Conservation (phyloP, 2,888 invertebrate genomes). For the Phengaris arion region DNA sequence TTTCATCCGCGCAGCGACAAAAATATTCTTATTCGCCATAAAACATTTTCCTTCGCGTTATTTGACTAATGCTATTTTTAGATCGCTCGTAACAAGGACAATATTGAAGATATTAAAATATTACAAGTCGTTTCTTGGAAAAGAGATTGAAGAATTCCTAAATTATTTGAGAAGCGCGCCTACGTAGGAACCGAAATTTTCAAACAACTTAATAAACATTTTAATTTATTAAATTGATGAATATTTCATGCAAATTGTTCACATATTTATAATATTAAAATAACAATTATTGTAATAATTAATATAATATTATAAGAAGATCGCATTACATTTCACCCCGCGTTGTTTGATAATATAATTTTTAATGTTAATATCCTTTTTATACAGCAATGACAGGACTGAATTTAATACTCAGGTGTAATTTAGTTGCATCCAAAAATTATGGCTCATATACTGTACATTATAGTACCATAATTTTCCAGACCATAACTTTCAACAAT, state of each 20-base stretch:
- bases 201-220: not conserved
- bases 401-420: not conserved
- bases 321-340: not conserved
- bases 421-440: not conserved
- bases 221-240: not conserved
- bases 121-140: not conserved
- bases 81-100: not conserved
- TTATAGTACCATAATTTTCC: conserved; percentile 21
- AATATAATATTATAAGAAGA: not conserved
- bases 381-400: not conserved
- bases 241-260: not conserved
- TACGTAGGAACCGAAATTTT: not conserved
- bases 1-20: not conserved
- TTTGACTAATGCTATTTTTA: not conserved
- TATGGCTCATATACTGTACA: not conserved
- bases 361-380: too few relatives aligned
- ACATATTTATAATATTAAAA: not conserved
- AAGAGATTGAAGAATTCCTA: not conserved
- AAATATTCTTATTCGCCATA: not conserved
- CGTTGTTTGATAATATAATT: too few relatives aligned
- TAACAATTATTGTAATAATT: not conserved
- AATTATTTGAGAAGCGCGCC: not conserved
- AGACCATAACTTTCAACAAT: conserved; percentile 24
- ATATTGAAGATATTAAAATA: conserved; percentile 6
- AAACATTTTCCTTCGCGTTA: not conserved